Base-by-base conservation (phyloP, 2,888 invertebrate species). In the Torymus tubicola region DNA sequence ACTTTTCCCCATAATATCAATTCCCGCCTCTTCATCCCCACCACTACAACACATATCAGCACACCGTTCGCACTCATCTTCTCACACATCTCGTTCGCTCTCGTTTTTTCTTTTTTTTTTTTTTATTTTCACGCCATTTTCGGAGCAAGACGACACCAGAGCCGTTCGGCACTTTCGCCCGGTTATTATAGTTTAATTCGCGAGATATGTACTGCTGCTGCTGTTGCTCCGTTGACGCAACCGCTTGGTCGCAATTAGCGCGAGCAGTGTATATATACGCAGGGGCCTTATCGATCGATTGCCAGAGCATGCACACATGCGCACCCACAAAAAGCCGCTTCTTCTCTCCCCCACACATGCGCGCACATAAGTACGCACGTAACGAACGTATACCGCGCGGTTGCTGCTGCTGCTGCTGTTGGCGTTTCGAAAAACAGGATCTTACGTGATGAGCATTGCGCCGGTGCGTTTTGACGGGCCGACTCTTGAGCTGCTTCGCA, bases 101-200 rank as follows among this genome's bases (percentile, higher is more conserved):
- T 67, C 24, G 31, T 8, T 63, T 10, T 16, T 21, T 50, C 61
- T 31, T 31, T 50, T 77, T 31, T 31, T 31, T 77, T 57, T 85
- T 87, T 87, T 88, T 88, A 84, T 89, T 87, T 86, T 86, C 87
- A 83, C 86, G 85, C 89, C 89, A 88, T 89, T 89, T 90, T 88
- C 86, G 89, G 87, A 87, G 84, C 85, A 84, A 21, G 21, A 80
- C n/a, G n/a, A 58, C 58, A 8, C 42, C 42, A 8, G 57, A 8
- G 57, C 80, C 64, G 72, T 52, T 60, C 81, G 84, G 85, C 86
- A 87, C 90, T 90, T 89, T 89, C 89, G 87, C 89, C 65, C 85
- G 85, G 86, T 88, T 89, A 88, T 89, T 89, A 80, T 80, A 88
- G 89, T 88, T 87, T 88, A 88, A 89, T 88, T 87, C 87, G 86